Conservation (phyloP, 2,888 invertebrate species). For the Melanostoma scalare region DNA sequence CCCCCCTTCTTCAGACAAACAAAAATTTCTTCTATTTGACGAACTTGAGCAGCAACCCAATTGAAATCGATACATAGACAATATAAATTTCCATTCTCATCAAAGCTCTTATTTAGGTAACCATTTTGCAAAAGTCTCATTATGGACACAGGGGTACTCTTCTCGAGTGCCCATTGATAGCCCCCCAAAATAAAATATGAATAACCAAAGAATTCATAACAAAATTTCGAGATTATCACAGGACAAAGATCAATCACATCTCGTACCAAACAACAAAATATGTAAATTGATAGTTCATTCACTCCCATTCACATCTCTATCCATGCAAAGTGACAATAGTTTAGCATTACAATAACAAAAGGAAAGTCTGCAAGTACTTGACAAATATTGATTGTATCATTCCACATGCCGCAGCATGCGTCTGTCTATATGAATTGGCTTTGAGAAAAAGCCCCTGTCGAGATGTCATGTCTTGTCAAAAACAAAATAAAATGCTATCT, state of each 20-base stretch:
- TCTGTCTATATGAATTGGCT: conserved; percentile 33
- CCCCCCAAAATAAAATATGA: conserved; percentile 25
- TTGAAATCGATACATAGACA: conserved; percentile 60
- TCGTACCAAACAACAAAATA: conserved; percentile 11
- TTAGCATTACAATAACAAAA: conserved; percentile 61
- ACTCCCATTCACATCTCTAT: conserved; percentile 8
- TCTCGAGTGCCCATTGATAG: conserved; percentile 44
- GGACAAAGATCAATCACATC: conserved; percentile 65
- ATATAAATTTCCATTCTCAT: conserved; percentile 30
- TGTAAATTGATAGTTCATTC: conserved; percentile 66
- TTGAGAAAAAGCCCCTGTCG: conserved; percentile 51
- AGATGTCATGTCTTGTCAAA: conserved; percentile 69
- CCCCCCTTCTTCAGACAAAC: conserved; percentile 34
- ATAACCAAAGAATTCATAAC: conserved; percentile 47
- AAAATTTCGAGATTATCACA: conserved; percentile 46
- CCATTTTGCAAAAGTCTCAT: conserved; percentile 42
- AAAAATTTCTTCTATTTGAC: conserved; percentile 18
- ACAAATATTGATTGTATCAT: conserved; percentile 71
- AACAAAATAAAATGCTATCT: conserved; percentile 59
- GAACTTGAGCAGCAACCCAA: conserved; percentile 44
- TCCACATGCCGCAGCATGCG: conserved; percentile 31
- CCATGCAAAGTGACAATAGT: conserved; percentile 56
- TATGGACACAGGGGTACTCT: conserved; percentile 13
- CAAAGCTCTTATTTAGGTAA: conserved; percentile 1
- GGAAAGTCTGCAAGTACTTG: conserved; percentile 71